A percentile compares a stretch with the other conserved stretches of the same genome.
Evolutionary conservation across 2,888 invertebrate species (phyloP).

Genomic region (Pogonocherus hispidulus): DNA sequence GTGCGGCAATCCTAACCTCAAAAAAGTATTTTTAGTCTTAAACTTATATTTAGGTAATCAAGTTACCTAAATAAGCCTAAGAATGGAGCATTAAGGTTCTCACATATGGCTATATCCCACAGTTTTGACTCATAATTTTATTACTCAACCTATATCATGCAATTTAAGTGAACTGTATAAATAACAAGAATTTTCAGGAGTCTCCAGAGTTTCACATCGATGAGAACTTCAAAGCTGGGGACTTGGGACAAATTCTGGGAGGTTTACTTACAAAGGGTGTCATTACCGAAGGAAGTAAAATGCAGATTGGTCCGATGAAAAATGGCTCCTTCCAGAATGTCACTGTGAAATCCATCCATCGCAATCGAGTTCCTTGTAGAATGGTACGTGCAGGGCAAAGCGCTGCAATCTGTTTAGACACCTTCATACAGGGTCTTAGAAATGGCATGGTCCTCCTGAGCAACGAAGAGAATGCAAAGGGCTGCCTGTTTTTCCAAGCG

Average conservation of each 20-base stretch:
- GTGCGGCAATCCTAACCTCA: too few relatives aligned
- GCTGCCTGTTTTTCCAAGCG: conserved; percentile 81
- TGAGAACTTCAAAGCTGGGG: conserved; percentile 90
- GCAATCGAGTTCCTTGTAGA: conserved; percentile 92
- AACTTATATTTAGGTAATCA: too few relatives aligned
- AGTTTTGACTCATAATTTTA: too few relatives aligned
- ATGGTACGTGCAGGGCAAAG: conserved; percentile 92
- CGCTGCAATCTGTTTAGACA: conserved; percentile 83
- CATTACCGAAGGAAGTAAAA: conserved; percentile 85
- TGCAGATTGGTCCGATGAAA: conserved; percentile 83
- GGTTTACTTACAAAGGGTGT: conserved; percentile 88
- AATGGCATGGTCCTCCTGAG: conserved; percentile 90
- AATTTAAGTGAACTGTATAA: too few relatives aligned
- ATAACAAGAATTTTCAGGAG: too few relatives aligned
- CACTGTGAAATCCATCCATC: conserved; percentile 86
- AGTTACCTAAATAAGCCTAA: too few relatives aligned
- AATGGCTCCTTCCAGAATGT: conserved; percentile 85
- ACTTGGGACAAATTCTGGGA: conserved; percentile 87
- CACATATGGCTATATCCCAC: too few relatives aligned
- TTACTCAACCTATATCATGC: too few relatives aligned
- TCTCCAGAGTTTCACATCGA: conserved; percentile 92
- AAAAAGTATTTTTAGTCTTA: too few relatives aligned
- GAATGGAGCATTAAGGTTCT: too few relatives aligned
- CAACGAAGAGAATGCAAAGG: conserved; percentile 69
- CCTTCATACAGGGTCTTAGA: conserved; percentile 74